These are phyloP conservation scores for Trileptium ribeirensis DNA, from an alignment of 2,888 invertebrate species.

Conservation along the genomic window DNA sequence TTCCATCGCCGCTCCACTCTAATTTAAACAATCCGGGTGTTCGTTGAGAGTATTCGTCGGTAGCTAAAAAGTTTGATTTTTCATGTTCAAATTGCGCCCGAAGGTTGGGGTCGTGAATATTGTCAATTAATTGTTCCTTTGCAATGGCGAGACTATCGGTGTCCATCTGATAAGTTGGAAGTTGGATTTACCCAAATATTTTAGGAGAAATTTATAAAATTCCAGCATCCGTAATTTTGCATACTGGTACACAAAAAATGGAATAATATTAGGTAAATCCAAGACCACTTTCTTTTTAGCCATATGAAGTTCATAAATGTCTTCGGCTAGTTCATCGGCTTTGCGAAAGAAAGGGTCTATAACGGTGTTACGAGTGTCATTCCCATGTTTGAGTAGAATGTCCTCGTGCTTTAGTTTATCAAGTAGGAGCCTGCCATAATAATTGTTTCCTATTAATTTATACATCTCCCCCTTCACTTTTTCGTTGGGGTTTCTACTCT, in stretches of 20 bases:
- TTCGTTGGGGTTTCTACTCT: not conserved
- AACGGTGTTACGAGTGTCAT: not conserved
- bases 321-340: not conserved
- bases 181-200: not conserved
- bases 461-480: not conserved
- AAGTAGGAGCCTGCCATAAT: not conserved
- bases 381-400: not conserved
- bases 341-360: not conserved
- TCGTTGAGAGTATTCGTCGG: not conserved
- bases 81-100: not conserved
- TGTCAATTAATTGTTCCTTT: not conserved
- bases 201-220: not conserved
- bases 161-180: not conserved
- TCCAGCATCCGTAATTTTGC: conserved; percentile 3
- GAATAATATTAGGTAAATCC: not conserved
- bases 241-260: not conserved
- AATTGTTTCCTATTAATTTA: not conserved
- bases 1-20: not conserved
- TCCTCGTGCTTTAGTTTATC: not conserved
- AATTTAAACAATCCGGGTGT: not conserved
- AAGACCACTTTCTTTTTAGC: not conserved
- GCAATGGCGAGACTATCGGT: not conserved
- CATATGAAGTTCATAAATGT: not conserved
- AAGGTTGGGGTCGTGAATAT: not conserved
- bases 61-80: not conserved